Base-by-base conservation (phyloP, 2,797 vertebrate genomes). In the Choloepus didactylus region DNA sequence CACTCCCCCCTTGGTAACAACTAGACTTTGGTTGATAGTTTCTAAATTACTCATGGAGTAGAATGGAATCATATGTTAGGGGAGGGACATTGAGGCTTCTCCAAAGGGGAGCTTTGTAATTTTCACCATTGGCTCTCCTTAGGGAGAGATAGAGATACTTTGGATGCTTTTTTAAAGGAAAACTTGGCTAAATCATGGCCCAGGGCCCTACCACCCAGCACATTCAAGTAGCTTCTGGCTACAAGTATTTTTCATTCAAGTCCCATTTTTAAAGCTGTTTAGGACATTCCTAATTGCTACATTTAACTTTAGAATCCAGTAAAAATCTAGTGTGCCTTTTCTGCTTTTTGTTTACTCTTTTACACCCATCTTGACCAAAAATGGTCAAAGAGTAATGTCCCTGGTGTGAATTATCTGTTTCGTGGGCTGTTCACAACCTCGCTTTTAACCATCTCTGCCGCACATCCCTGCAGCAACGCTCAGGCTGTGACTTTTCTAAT, bases 381-480 rank as follows among this genome's bases (percentile, higher is more conserved):
- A 64, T 72, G 87, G 85, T 85, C 56, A 70, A 87, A 97, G 96
- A 69, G 66, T 49, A 66, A 44, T 72, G 95, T 87, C 87, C 97
- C 73, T 14, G 27, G 85, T 85, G 88, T 95, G 92, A 97, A 88
- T 96, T 89, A 91, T 87, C n/a, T 97, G 95, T 88, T 89, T 62
- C 49, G 75, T 97, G 94, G 97, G 93, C 91, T 97, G 91, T 95
- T 92, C 96, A 83, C 98, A 97, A 96, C 93, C 92, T 96, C 91
- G 90, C 93, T 98, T 98, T 98, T 56, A 95, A 93, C 97, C 97
- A 97, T 96, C 92, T 97, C 97, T 94, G 95, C 93, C 96, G 41
- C 89, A 95, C 96, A 90, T 93, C 93, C 97, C 97, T 92, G 96
- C 97, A 96, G 97, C 95, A 96, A 97, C 41, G 77, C 95, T 93